A percentile compares a stretch with the other conserved stretches of the same genome.
phyloP scores from a whole-genome alignment of 2,797 vertebrate genomes.

The Micrastur ruficollis region DNA sequence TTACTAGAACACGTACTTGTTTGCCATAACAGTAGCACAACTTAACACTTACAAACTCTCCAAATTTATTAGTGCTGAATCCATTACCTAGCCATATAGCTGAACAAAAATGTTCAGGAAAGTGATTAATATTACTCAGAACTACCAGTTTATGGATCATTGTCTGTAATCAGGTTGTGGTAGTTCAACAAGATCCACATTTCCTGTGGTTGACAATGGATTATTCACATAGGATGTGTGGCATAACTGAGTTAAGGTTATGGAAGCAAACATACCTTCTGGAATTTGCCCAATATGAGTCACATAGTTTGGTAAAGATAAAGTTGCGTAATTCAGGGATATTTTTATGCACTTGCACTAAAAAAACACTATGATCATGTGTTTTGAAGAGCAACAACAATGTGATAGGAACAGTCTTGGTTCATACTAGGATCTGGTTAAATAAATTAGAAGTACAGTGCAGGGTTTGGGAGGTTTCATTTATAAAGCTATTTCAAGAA shows the following conservation, averaged over 20 bases:
- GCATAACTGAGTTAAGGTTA: background rate
- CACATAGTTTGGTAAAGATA: background rate
- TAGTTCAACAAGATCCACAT: background rate
- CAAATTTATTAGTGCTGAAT: background rate
- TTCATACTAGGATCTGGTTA: background rate
- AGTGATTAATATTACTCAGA: constrained; percentile 2
- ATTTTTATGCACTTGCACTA: background rate
- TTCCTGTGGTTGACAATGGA: constrained; percentile 26
- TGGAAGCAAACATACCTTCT: constrained; percentile 4
- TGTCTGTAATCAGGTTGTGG: background rate
- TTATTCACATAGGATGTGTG: constrained; percentile 1
- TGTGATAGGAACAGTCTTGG: background rate
- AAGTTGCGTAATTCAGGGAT: background rate
- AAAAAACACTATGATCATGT: background rate
- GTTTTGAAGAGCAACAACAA: background rate
- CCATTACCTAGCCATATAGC: background rate
- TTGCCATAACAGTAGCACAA: background rate
- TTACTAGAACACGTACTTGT: background rate
- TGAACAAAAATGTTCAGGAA: background rate
- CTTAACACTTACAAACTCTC: background rate
- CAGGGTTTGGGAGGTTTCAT: background rate
- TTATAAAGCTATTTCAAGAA: constrained; percentile 52
- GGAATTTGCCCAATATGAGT: background rate
- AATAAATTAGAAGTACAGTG: background rate
- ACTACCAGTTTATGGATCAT: background rate